Evolutionary conservation across 2,113 vertebrate species (phyloP), one percentile per base, ranked within the genome.

Genomic region (Thinocorus orbignyianus): DNA sequence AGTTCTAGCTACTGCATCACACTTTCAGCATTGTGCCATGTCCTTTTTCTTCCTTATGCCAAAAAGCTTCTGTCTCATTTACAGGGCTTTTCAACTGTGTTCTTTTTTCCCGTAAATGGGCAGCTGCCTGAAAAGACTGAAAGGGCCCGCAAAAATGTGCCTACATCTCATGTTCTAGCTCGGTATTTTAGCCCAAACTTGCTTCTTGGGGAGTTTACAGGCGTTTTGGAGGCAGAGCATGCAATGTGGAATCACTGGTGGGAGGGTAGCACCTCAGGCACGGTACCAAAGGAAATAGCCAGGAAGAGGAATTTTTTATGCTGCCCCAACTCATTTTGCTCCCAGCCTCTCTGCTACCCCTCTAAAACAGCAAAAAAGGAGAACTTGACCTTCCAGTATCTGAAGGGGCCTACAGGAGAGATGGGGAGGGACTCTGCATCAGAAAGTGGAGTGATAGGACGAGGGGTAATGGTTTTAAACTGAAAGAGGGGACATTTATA

Each of bases 1-100:
- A 1, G 2, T 41, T 86, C 60, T 42, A 58, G 18, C 6, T 49
- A 10, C 66, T 6, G 0, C 30, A 60, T 11, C 77, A 0, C 7
- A 64, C 37, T 46, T 86, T 69, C 28, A 13, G 58, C 25, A 68
- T 87, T 64, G 70, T 6, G 11, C 48, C 3, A 1, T 13, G 9
- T 37, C 46, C 18, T 25, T 61, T 81, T 61, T 31, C 48, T 88
- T 79, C 51, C 37, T 73, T 52, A 46, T 28, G 31, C 33, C 31
- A 69, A 9, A 26, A 44, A 22, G 4, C 35, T 88, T 66, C 57
- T 79, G 7, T n/a, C 11, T 58, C 7, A 41, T 66, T 66, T 37
- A 39, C 4, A 66, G 30, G 41, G 37, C 26, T 72, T 90, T 72
- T 46, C 70, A 76, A 6, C 7, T 24, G 7, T 9, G 35, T 19